A percentile compares a stretch with the other conserved stretches of the same genome.
Conservation (phyloP, 2,888 invertebrate genomes). For the Scotopteryx bipunctaria region DNA sequence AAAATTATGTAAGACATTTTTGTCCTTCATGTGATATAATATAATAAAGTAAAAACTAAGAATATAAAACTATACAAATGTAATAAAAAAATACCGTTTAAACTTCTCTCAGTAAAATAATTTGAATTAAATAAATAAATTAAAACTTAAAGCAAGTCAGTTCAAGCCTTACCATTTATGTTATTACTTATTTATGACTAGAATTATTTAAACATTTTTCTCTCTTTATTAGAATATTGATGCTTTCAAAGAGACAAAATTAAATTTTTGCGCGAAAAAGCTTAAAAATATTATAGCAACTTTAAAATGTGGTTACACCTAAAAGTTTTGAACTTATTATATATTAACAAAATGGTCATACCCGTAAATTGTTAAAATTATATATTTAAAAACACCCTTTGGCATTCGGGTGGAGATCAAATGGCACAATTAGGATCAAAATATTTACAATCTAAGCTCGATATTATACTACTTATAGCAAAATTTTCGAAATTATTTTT, state of each 20-base stretch:
- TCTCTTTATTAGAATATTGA: constrained; percentile 16
- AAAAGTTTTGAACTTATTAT: constrained; percentile 6
- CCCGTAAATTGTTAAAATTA: background rate
- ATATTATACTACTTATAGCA: constrained; percentile 24
- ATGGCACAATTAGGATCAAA: constrained; percentile 26
- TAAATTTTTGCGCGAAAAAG: constrained; percentile 14
- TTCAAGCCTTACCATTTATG: constrained; percentile 32
- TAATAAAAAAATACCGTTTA: background rate
- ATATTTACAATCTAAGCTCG: constrained; percentile 36
- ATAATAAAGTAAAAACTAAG: too few species aligned
- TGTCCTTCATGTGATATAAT: too few species aligned
- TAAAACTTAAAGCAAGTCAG: constrained; percentile 37
- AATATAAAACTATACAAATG: background rate
- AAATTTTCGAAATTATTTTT: constrained; percentile 11
- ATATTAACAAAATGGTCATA: constrained; percentile 14
- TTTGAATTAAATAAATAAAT: constrained; percentile 3
- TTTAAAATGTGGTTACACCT: constrained; percentile 5
- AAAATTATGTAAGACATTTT: too few species aligned
- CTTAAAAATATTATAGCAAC: constrained; percentile 19
- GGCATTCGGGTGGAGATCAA: constrained; percentile 9
- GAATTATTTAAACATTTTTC: constrained; percentile 22
- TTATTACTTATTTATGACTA: constrained; percentile 34
- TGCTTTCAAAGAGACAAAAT: constrained; percentile 7
- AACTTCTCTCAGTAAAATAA: background rate
- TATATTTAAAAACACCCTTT: constrained; percentile 2